phyloP scores from a whole-genome alignment of 92 coral and sea anemone genomes.

The Metridium senile region DNA sequence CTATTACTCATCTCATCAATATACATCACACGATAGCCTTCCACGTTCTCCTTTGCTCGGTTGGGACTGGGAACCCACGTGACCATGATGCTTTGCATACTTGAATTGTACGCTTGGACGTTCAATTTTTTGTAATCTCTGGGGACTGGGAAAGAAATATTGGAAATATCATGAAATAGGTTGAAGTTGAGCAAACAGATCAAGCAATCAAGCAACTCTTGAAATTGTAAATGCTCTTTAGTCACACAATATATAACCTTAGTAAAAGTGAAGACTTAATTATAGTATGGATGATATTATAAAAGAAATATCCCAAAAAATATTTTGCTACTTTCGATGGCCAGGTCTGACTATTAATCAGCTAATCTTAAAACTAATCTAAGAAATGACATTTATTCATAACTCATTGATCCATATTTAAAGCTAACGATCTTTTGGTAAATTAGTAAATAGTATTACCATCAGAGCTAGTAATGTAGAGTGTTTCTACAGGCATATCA shows the following conservation, averaged over 20 bases:
- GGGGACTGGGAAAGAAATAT: slow-evolving; percentile 23
- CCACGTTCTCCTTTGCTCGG: slow-evolving; percentile 27
- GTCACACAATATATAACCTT: too few species aligned
- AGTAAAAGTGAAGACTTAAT: too few species aligned
- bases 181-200: too few species aligned
- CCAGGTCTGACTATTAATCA: too few species aligned
- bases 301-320: too few species aligned
- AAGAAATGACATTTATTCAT: neutral
- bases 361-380: too few species aligned
- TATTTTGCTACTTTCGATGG: too few species aligned
- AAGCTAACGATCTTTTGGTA: neutral
- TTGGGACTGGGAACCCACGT: slow-evolving; percentile 41
- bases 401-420: neutral
- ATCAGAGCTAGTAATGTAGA: slow-evolving; percentile 40
- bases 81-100: slow-evolving; percentile 48
- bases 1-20: slow-evolving; percentile 31
- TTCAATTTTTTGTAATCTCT: slow-evolving; percentile 9
- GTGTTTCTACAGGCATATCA: slow-evolving; percentile 52
- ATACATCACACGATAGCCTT: slow-evolving; percentile 46
- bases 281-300: too few species aligned
- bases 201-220: too few species aligned
- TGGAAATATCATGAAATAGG: neutral
- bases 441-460: slow-evolving; percentile 21
- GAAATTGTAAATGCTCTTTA: too few species aligned
- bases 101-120: slow-evolving; percentile 31